These are phyloP conservation scores for Erethizon dorsatum DNA, from an alignment of 2,797 vertebrate species.

Conservation along the genomic window DNA sequence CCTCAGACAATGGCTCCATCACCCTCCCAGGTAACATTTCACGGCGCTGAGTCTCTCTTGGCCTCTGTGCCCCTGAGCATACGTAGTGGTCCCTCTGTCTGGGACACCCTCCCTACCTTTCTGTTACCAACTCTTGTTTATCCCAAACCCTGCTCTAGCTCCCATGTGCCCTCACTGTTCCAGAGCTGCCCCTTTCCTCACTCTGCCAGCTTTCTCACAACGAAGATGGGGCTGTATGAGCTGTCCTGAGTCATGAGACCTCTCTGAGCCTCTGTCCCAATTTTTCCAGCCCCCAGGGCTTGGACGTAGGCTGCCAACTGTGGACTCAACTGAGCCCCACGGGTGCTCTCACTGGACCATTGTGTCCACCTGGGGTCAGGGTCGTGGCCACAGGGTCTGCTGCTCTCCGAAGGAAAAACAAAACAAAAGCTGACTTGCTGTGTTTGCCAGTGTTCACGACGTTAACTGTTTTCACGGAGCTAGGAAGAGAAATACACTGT, in stretches of 20 bases:
- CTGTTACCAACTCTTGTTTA: neutral
- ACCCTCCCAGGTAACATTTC: neutral
- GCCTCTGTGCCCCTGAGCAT: neutral
- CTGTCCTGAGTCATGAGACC: neutral
- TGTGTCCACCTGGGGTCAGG: neutral
- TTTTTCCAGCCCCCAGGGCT: neutral
- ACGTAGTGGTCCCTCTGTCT: neutral
- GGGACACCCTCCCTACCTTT: neutral
- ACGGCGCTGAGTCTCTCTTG: neutral
- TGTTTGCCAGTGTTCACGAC: neutral
- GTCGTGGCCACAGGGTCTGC: neutral
- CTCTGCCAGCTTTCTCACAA: neutral
- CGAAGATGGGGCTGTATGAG: neutral
- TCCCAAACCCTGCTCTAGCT: neutral
- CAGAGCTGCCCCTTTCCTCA: neutral
- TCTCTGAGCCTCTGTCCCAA: neutral
- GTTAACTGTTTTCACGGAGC: neutral
- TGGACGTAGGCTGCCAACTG: fast-evolving
- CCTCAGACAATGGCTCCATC: neutral
- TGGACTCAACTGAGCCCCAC: fast-evolving
- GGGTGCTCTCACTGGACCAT: neutral
- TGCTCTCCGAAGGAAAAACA: neutral
- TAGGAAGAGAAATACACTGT: fast-evolving
- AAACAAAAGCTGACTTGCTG: neutral
- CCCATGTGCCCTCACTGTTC: fast-evolving